Conservation (phyloP, 2,113 vertebrate genomes). For the Pandion haliaetus region DNA sequence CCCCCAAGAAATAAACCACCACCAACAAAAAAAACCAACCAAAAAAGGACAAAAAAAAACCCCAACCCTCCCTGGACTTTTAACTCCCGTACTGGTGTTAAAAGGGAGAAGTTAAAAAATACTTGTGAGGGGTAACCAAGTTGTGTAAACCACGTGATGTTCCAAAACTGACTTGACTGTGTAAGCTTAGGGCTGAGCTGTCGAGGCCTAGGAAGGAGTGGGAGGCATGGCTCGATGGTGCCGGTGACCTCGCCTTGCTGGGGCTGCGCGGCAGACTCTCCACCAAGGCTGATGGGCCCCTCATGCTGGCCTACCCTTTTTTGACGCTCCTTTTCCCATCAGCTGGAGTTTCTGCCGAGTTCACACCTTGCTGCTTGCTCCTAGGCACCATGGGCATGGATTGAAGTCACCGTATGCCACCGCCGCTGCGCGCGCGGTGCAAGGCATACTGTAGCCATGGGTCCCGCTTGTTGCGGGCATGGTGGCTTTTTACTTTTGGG, state of each 20-base stretch:
- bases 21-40: not conserved
- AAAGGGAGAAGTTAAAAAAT: not conserved
- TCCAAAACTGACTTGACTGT: not conserved
- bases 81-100: not conserved
- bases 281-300: not conserved
- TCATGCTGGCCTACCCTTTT: not conserved
- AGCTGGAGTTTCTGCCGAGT: not conserved
- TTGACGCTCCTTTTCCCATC: not conserved
- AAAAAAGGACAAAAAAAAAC: not conserved
- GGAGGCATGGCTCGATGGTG: accelerated
- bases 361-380: not conserved
- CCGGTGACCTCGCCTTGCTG: accelerated
- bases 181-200: not conserved
- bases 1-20: not conserved
- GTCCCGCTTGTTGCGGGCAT: not conserved
- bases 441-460: not conserved
- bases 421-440: accelerated
- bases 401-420: not conserved
- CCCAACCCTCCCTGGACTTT: not conserved
- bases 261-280: not conserved
- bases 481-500: not conserved
- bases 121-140: not conserved
- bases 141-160: not conserved
- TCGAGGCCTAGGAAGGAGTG: not conserved
- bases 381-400: not conserved